Evolutionary conservation across 2,113 vertebrate genomes (phyloP), one percentile per base, ranked within the genome.

Genomic region (Platanista minor): DNA sequence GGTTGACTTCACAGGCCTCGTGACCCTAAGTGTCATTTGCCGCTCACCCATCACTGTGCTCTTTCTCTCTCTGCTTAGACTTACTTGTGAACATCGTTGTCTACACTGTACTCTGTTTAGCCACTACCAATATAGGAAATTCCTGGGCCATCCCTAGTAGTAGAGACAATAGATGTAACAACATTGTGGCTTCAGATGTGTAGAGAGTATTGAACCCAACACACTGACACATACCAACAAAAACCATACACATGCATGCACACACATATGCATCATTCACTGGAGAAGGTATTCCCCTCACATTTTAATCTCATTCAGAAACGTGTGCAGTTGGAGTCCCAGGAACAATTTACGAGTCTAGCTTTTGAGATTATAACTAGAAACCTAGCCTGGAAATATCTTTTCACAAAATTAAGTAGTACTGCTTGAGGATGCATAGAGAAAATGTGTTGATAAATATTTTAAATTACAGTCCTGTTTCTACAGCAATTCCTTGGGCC

Each of bases 211-310:
- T 62, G 80, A 33, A 27, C 41, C 57, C 36, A 52, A 46, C 29
- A 46, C 57, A n/a, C 0, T 1, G 54, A 14, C 21, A n/a, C 31
- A 6, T 0, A 5, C 11, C 62, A 69, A 6, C 54, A 66, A 64
- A 54, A 43, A 46, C 1, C 20, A 15, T 3, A 43, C 8, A 5
- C 1, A 0, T 17, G 69, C 2, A 23, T 11, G 33, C 5, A 33
- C 13, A 23, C 31, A 46, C 5, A 11, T 6, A 9, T 18, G 52
- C 52, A 1, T 23, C 17, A 0, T 36, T 61, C 62, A 62, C n/a
- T 27, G 1, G 14, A 52, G 11, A 85, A 36, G 13, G 4, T 15
- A 21, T 43, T 67, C 78, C 9, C 10, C 52, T 90, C 69, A 17
- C 31, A 27, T 46, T 69, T n/a, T 57, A 33, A n/a, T 78, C 11